Percentiles rank a stretch among this genome's conserved stretches.
Conservation (phyloP, 2,113 vertebrate species). For the Ictidomys tridecemlineatus region DNA sequence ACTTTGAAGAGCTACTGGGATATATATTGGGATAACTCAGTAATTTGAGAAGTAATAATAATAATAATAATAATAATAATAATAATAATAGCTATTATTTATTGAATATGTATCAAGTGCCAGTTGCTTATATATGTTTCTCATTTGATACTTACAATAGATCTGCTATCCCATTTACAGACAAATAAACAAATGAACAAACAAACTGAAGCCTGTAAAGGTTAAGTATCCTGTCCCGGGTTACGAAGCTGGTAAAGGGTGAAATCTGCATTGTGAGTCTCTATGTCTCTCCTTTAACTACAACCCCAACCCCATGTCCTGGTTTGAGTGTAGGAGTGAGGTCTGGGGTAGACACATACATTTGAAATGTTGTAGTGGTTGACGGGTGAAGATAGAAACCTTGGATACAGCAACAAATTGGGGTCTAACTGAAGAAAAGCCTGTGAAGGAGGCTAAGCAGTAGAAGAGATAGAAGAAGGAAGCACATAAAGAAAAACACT, state of each 20-base stretch:
- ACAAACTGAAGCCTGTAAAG: slow-evolving; percentile 16
- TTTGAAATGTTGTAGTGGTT: background rate
- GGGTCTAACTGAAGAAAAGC: background rate
- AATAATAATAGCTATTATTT: background rate
- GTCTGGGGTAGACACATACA: background rate
- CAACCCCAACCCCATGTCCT: background rate
- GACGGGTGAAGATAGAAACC: background rate
- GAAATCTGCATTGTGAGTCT: background rate
- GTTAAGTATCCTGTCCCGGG: background rate
- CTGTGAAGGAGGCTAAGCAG: background rate
- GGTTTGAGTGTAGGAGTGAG: background rate
- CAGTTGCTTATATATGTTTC: background rate
- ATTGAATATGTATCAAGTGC: background rate
- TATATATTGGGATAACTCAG: background rate
- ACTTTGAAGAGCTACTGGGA: background rate
- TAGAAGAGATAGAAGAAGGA: background rate
- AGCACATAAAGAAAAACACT: background rate
- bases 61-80: background rate
- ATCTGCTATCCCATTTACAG: background rate
- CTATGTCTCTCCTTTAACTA: background rate
- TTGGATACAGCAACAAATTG: background rate
- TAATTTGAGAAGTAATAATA: background rate
- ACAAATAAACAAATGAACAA: background rate
- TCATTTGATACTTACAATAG: background rate
- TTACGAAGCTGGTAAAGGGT: background rate